A percentile compares a stretch with the other conserved stretches of the same genome.
Evolutionary conservation across 37 sponge, comb jelly and placozoan genomes (phyloP).

Genomic region (Mnemiopsis leidyi): DNA sequence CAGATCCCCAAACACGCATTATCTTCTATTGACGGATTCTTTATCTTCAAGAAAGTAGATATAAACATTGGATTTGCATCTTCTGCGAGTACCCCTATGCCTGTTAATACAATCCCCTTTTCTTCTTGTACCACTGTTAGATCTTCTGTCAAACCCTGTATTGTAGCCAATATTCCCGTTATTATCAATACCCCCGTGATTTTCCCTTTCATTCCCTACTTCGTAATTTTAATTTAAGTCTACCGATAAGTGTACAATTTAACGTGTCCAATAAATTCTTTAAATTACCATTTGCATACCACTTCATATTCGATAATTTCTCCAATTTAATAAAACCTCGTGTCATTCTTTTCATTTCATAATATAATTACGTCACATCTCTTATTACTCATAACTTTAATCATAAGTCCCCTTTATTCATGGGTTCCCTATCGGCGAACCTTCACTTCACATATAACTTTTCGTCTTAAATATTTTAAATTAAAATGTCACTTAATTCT

Average conservation of each 20-base stretch:
- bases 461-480: background rate
- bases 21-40: slow-evolving; percentile 12
- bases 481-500: slow-evolving; percentile 1
- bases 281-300: no score
- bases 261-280: background rate
- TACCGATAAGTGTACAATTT: background rate
- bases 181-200: background rate
- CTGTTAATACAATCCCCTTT: slow-evolving; percentile 12
- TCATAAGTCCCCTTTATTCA: background rate
- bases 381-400: background rate
- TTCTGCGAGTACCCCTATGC: slow-evolving; percentile 1
- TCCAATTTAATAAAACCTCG: background rate
- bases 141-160: slow-evolving; percentile 25
- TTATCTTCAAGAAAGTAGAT: slow-evolving; percentile 33
- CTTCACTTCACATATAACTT: background rate
- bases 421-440: background rate
- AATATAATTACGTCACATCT: background rate
- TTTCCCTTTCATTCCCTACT: background rate
- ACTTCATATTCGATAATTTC: no score
- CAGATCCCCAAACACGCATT: slow-evolving; percentile 27
- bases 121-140: slow-evolving; percentile 32
- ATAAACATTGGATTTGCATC: slow-evolving; percentile 30
- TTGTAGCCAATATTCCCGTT: background rate
- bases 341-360: background rate
- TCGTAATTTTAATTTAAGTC: background rate